Evolutionary conservation across 2,888 invertebrate species (phyloP).

Genomic region (Crocallis elinguaria): DNA sequence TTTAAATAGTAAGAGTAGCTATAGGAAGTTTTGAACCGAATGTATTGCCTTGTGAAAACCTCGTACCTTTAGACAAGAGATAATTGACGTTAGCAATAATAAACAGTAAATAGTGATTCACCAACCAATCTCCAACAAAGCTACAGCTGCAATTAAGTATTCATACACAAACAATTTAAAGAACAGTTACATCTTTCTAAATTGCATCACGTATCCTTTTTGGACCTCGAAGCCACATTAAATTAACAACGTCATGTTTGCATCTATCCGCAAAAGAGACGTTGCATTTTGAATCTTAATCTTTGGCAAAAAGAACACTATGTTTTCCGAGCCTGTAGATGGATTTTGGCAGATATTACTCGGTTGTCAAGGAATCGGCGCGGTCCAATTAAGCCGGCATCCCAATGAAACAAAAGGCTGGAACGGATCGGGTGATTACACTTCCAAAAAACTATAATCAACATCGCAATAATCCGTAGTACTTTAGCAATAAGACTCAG

Average conservation of each 20-base stretch:
- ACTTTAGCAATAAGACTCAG: slow-evolving; percentile 36
- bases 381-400: slow-evolving; percentile 61
- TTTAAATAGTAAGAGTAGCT: too few species aligned
- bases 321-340: slow-evolving; percentile 4
- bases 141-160: slow-evolving; percentile 31
- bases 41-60: slow-evolving; percentile 3
- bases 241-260: slow-evolving; percentile 32
- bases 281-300: slow-evolving; percentile 25
- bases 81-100: neutral
- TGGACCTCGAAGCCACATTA: slow-evolving; percentile 23
- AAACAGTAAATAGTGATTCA: slow-evolving; percentile 25
- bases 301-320: slow-evolving; percentile 7
- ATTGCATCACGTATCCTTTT: slow-evolving; percentile 40
- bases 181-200: slow-evolving; percentile 36
- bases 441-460: slow-evolving; percentile 41
- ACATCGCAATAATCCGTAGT: slow-evolving; percentile 42
- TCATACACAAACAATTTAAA: slow-evolving; percentile 33
- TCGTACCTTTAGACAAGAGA: neutral
- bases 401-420: slow-evolving; percentile 53
- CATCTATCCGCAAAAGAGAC: slow-evolving; percentile 4
- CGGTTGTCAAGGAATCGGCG: slow-evolving; percentile 53
- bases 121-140: slow-evolving; percentile 28
- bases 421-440: slow-evolving; percentile 55
- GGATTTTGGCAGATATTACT: slow-evolving; percentile 44
- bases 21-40: slow-evolving; percentile 1